Percentiles rank a stretch among this genome's conserved stretches.
phyloP scores from a whole-genome alignment of 2,113 vertebrate species.

The Scortum barcoo region DNA sequence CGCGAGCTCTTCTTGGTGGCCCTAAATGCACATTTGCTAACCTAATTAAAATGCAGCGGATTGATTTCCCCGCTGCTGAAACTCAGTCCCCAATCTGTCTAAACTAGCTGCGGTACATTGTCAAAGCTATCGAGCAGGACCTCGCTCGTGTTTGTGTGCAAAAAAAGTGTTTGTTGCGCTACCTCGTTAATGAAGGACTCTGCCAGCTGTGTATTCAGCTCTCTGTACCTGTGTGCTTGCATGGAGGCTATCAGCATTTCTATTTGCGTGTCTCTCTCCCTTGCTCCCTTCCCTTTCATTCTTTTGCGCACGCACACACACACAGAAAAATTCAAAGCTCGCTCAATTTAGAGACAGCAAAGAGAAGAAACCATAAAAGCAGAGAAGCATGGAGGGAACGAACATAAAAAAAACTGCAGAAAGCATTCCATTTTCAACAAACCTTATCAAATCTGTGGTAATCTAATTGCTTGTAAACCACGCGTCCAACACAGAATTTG shows the following conservation, averaged over 20 bases:
- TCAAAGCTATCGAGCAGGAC: slow-evolving; percentile 44
- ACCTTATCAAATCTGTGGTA: slow-evolving; percentile 35
- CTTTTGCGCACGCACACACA: slow-evolving; percentile 4
- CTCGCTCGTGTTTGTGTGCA: slow-evolving; percentile 18
- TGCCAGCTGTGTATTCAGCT: slow-evolving; percentile 43
- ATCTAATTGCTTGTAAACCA: slow-evolving; percentile 51
- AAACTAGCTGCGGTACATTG: slow-evolving; percentile 45
- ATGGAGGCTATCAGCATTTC: slow-evolving; percentile 43
- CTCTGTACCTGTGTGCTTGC: slow-evolving; percentile 37
- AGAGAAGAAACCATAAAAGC: slow-evolving; percentile 16
- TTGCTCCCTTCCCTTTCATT: slow-evolving; percentile 35
- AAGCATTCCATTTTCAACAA: slow-evolving; percentile 40
- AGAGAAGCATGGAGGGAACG: not conserved
- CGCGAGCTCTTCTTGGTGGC: slow-evolving; percentile 30
- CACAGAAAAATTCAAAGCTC: slow-evolving; percentile 43
- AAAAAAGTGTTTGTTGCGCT: slow-evolving; percentile 21
- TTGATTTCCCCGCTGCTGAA: slow-evolving; percentile 54
- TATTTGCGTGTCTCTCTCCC: slow-evolving; percentile 42
- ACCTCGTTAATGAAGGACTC: slow-evolving; percentile 63
- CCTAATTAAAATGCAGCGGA: slow-evolving; percentile 64
- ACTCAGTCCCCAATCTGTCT: slow-evolving; percentile 56
- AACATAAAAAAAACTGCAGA: slow-evolving; percentile 22
- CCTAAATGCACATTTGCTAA: slow-evolving; percentile 57
- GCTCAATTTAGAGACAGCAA: slow-evolving; percentile 41
- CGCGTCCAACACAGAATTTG: slow-evolving; percentile 24